Conservation (phyloP, 2,797 vertebrate genomes). For the Melanotaenia maccullochi region DNA sequence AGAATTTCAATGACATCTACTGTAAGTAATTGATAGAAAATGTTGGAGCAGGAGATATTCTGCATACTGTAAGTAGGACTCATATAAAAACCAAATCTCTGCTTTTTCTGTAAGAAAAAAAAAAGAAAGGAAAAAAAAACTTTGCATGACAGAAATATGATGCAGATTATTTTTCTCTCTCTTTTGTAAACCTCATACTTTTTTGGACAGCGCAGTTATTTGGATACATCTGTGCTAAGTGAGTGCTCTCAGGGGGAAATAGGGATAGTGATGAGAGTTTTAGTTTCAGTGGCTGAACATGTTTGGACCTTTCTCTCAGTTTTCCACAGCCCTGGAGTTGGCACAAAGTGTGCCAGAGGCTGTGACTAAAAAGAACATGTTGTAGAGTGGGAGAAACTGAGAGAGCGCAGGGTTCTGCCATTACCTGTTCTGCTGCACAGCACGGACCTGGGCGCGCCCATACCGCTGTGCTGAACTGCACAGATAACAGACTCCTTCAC, state of each 20-base stretch:
- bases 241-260: slow-evolving; percentile 53
- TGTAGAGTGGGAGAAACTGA: slow-evolving; percentile 15
- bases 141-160: slow-evolving; percentile 82
- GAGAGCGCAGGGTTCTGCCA: slow-evolving; percentile 43
- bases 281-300: slow-evolving; percentile 54
- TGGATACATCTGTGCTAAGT: slow-evolving; percentile 67
- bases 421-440: slow-evolving; percentile 52
- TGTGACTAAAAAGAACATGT: slow-evolving; percentile 43
- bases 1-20: slow-evolving; percentile 74
- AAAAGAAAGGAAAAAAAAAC: slow-evolving; percentile 58
- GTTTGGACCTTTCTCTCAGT: slow-evolving; percentile 49
- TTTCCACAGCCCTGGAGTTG: slow-evolving; percentile 28
- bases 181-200: slow-evolving; percentile 61
- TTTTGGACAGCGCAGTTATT: slow-evolving; percentile 69
- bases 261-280: slow-evolving; percentile 57
- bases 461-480: slow-evolving; percentile 58
- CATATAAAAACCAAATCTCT: slow-evolving; percentile 77
- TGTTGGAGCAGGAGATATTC: slow-evolving; percentile 70
- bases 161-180: slow-evolving; percentile 71
- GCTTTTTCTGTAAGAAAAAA: slow-evolving; percentile 73
- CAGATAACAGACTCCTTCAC: slow-evolving; percentile 70
- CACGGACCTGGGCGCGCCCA: slow-evolving; percentile 61
- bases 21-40: slow-evolving; percentile 75
- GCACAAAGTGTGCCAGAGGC: slow-evolving; percentile 42
- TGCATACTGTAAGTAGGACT: slow-evolving; percentile 78